These are phyloP conservation scores for Lepidurus arcticus DNA, from an alignment of 1,140 invertebrate species.

Conservation along the genomic window DNA sequence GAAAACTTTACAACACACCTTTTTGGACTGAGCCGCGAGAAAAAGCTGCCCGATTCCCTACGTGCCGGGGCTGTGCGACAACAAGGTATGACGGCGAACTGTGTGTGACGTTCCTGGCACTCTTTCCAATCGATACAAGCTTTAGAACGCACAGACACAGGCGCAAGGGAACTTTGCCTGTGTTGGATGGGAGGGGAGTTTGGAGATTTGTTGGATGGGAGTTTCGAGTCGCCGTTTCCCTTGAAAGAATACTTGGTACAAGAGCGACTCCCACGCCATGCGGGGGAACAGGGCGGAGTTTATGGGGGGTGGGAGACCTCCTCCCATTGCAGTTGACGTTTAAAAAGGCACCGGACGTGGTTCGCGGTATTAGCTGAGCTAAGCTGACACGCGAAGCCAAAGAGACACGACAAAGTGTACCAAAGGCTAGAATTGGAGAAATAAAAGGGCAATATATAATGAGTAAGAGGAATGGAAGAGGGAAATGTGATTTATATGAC, in stretches of 20 bases:
- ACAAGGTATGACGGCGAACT: slow-evolving; percentile 14
- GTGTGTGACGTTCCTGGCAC: neutral
- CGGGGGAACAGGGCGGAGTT: neutral
- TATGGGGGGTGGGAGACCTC: neutral
- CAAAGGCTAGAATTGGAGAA: neutral
- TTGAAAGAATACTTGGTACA: neutral
- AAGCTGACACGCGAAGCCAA: neutral
- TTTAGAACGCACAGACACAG: slow-evolving; percentile 4
- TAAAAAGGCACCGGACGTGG: slow-evolving; percentile 11
- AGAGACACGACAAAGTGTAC: neutral
- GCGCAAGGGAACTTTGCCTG: neutral
- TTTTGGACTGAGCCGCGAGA: neutral
- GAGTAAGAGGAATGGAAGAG: neutral
- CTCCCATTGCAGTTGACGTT: neutral
- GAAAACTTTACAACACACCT: neutral
- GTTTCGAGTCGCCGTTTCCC: neutral
- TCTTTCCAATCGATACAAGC: slow-evolving; percentile 19
- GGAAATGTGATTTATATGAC: neutral
- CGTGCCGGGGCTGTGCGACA: neutral
- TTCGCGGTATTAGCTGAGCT: neutral
- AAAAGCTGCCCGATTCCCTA: slow-evolving; percentile 10
- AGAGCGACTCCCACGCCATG: neutral
- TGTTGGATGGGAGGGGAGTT: no score
- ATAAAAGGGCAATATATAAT: neutral
- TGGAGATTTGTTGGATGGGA: neutral